Conservation (phyloP, 2,888 invertebrate genomes). For the Unio delphinus region DNA sequence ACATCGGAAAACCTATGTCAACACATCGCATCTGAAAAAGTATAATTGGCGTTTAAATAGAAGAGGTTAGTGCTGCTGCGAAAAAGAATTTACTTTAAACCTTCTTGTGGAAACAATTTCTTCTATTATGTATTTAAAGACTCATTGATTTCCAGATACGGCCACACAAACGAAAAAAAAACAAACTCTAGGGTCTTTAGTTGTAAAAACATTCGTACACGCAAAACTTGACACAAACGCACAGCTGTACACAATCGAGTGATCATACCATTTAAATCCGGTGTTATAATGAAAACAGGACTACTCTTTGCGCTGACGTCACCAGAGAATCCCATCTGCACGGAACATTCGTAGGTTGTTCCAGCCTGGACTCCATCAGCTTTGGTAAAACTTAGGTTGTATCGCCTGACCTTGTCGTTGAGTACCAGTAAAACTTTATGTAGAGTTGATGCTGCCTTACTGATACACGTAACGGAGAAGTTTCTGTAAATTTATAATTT, state of each 20-base stretch:
- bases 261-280: conserved; percentile 21
- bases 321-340: conserved; percentile 24
- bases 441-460: conserved; percentile 23
- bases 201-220: not conserved
- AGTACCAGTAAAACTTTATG: conserved; percentile 4
- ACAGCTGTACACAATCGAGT: not conserved
- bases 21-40: no score
- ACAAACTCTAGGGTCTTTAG: not conserved
- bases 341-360: conserved; percentile 43
- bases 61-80: no score
- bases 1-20: no score
- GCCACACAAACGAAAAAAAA: no score
- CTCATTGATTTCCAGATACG: no score
- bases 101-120: no score
- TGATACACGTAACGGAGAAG: conserved; percentile 19
- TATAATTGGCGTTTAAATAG: no score
- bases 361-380: conserved; percentile 41
- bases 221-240: not conserved
- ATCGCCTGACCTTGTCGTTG: conserved; percentile 13
- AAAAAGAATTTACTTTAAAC: no score
- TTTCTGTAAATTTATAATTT: no score
- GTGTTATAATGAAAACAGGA: conserved; percentile 37
- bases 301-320: conserved; percentile 40
- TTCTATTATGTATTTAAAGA: no score
- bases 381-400: conserved; percentile 15